Conservation (phyloP, 2,888 invertebrate species). For the Lordiphosa fenestrarum region DNA sequence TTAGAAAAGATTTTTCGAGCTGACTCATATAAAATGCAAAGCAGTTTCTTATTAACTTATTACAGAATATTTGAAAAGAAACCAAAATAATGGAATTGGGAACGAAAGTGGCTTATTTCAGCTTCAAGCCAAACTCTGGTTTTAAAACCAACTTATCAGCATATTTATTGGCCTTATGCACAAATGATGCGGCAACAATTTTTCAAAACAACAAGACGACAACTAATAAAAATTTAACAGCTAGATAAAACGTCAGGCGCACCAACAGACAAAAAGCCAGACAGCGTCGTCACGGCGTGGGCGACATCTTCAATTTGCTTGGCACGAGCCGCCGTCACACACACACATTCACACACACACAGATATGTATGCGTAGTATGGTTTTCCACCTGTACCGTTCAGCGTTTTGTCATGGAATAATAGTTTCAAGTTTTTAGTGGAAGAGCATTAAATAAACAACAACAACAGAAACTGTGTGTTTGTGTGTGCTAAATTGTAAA, state of each 20-base stretch:
- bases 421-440: neutral
- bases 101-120: neutral
- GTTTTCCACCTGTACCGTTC: constrained; percentile 33
- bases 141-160: constrained; percentile 39
- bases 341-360: too few species aligned
- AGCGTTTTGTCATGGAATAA: too few species aligned
- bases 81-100: too few species aligned
- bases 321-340: constrained; percentile 29
- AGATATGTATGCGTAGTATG: too few species aligned
- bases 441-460: constrained; percentile 8
- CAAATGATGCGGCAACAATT: constrained; percentile 46
- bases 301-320: constrained; percentile 21
- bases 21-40: constrained; percentile 9
- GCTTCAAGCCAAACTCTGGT: constrained; percentile 2
- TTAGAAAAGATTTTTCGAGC: neutral
- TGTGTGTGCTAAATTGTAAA: constrained; percentile 6
- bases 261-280: constrained; percentile 6
- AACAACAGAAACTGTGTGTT: neutral
- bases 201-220: constrained; percentile 36
- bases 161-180: constrained; percentile 44
- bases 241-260: constrained; percentile 55
- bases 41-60: neutral
- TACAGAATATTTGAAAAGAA: neutral
- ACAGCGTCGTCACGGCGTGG: constrained; percentile 39
- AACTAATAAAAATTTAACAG: constrained; percentile 55